phyloP scores from a whole-genome alignment of 1,140 invertebrate genomes.

The Eriocheir sinensis region DNA sequence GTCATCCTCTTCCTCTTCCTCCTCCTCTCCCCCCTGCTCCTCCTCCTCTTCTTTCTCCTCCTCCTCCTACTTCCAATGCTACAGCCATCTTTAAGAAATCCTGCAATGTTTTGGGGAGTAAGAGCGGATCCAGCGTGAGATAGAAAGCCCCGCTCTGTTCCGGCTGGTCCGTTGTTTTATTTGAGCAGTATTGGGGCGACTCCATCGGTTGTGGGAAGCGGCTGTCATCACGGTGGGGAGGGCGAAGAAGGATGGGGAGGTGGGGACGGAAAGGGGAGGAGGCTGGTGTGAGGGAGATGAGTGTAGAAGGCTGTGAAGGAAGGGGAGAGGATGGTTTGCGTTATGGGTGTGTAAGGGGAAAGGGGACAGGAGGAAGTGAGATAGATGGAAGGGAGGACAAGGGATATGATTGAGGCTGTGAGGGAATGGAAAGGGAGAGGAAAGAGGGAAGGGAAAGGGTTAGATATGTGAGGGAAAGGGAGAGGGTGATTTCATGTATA shows the following conservation, averaged over 20 bases:
- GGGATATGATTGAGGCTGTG: not conserved
- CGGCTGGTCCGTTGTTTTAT: too few relatives aligned
- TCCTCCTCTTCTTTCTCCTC: too few relatives aligned
- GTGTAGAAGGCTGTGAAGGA: not conserved
- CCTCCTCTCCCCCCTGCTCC: too few relatives aligned
- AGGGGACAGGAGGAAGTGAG: not conserved
- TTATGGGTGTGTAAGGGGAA: not conserved
- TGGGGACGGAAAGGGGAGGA: not conserved
- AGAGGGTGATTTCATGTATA: not conserved
- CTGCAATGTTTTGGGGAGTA: not conserved
- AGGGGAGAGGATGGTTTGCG: not conserved
- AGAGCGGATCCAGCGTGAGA: too few relatives aligned
- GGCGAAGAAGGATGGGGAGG: not conserved
- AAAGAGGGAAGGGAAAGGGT: too few relatives aligned
- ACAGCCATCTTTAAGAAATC: not conserved
- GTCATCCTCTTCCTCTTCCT: too few relatives aligned
- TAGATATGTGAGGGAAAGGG: too few relatives aligned
- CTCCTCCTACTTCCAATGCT: too few relatives aligned
- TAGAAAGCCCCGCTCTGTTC: too few relatives aligned
- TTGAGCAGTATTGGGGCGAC: too few relatives aligned
- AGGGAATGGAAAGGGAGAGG: not conserved
- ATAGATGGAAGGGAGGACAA: not conserved
- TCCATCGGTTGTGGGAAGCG: not conserved
- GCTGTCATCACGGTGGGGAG: not conserved
- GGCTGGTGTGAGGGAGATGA: not conserved